Conservation (phyloP, 2,113 vertebrate species). For the Callospermophilus lateralis region DNA sequence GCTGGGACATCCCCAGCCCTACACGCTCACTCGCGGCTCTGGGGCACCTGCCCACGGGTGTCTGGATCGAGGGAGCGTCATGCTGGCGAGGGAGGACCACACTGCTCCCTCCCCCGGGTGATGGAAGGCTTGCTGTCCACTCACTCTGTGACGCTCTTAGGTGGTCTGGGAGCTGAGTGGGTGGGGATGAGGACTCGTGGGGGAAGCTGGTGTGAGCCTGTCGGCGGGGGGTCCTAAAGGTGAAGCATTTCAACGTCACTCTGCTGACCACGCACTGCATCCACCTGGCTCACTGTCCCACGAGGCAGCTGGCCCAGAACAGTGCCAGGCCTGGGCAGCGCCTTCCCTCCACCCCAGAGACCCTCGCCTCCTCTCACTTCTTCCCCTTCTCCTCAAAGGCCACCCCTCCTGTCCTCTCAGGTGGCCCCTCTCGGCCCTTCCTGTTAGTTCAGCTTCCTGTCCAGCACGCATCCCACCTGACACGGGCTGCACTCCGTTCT, state of each 20-base stretch:
- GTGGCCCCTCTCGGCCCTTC: too few species aligned
- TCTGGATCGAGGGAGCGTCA: not conserved
- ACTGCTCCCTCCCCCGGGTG: fast-evolving
- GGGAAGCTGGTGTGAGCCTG: fast-evolving
- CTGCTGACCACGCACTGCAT: fast-evolving
- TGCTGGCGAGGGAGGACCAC: fast-evolving
- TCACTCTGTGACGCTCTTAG: not conserved
- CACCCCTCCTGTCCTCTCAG: fast-evolving
- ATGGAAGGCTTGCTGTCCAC: fast-evolving
- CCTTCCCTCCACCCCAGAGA: fast-evolving
- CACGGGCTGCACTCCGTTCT: fast-evolving
- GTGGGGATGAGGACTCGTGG: fast-evolving
- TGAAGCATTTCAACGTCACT: fast-evolving
- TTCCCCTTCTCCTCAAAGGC: not conserved
- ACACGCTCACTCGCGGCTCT: too few species aligned
- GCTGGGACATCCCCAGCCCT: too few species aligned
- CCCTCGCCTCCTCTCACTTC: fast-evolving
- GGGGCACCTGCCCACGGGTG: not conserved
- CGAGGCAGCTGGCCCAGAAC: not conserved
- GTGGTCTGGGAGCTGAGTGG: not conserved
- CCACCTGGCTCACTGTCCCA: not conserved
- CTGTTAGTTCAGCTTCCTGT: not conserved
- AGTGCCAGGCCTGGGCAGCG: fast-evolving
- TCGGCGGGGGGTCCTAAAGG: not conserved
- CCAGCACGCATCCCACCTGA: not conserved